Conservation (phyloP, 2,113 vertebrate genomes). For the Psettodes erumei region DNA sequence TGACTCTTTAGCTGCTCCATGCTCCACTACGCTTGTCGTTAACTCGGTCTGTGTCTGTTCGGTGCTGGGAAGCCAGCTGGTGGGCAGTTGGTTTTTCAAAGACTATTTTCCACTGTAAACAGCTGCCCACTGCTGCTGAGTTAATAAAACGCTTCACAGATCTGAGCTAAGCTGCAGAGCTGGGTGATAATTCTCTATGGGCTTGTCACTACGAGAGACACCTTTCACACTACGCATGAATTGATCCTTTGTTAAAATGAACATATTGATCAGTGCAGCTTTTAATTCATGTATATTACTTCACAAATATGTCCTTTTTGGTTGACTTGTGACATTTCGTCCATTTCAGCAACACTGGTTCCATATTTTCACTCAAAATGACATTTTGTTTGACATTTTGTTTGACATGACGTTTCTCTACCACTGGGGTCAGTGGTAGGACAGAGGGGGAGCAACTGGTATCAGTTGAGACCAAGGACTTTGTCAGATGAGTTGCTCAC, state of each 20-base stretch:
- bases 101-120: background rate
- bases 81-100: background rate
- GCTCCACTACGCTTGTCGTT: background rate
- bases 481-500: background rate
- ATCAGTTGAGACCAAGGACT: background rate
- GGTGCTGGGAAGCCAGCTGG: background rate
- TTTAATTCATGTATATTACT: background rate
- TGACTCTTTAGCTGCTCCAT: background rate
- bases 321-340: background rate
- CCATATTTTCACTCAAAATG: background rate
- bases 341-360: background rate
- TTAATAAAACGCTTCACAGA: background rate
- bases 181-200: too few relatives aligned
- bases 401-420: too few relatives aligned
- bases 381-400: too few relatives aligned
- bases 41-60: background rate
- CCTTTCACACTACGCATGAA: too few relatives aligned
- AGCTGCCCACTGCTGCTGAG: background rate
- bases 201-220: too few relatives aligned
- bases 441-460: background rate
- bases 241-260: background rate
- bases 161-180: background rate
- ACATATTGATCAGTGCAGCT: background rate
- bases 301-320: background rate
- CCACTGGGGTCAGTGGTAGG: background rate